These are phyloP conservation scores for Orchestia grillus DNA, from an alignment of 1,140 invertebrate genomes.

Conservation along the genomic window DNA sequence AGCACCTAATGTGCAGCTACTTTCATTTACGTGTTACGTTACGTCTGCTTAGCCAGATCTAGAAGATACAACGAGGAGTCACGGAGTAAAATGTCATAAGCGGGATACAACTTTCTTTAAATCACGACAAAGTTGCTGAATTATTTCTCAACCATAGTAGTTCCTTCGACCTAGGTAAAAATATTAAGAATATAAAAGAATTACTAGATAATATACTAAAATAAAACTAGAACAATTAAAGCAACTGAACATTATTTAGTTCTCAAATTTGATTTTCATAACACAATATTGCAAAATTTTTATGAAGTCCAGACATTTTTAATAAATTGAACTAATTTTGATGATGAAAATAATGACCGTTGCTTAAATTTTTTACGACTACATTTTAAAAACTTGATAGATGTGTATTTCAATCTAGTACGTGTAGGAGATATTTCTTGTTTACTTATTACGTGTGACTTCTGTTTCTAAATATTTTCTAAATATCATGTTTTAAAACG, in stretches of 20 bases:
- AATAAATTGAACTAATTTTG: not conserved
- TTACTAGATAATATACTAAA: not conserved
- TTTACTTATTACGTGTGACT: not conserved
- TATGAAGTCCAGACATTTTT: too few species aligned
- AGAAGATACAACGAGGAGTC: not conserved
- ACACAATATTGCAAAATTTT: too few species aligned
- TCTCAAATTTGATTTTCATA: not conserved
- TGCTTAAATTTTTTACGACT: not conserved
- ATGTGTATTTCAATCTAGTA: not conserved
- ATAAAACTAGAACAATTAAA: not conserved
- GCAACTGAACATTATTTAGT: not conserved
- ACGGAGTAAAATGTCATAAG: not conserved
- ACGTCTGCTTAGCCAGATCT: not conserved
- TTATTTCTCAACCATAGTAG: not conserved
- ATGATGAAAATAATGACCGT: not conserved
- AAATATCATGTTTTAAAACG: not conserved
- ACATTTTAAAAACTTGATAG: not conserved
- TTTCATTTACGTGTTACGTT: slow-evolving; percentile 22
- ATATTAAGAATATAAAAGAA: not conserved
- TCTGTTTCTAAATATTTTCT: not conserved
- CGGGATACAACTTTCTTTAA: not conserved
- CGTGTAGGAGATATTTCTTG: not conserved
- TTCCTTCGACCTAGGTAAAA: not conserved
- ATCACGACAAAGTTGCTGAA: not conserved
- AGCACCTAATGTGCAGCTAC: not conserved